Base-by-base conservation (phyloP, 2,113 vertebrate species). In the Martes martes region DNA sequence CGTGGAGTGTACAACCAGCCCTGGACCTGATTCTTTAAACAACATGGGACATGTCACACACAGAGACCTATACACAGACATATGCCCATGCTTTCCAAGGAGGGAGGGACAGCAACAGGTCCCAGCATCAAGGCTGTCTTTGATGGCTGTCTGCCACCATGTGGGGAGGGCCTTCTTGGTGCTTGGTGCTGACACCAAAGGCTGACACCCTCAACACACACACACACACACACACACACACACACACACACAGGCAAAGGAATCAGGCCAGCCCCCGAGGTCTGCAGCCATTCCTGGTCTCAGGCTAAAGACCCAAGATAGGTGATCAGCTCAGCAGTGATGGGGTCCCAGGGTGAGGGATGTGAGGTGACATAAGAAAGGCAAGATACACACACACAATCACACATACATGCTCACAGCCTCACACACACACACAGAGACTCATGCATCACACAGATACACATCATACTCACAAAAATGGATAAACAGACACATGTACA, bases 91-190 rank as follows among this genome's bases (percentile, higher is more conserved):
- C 16, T 71, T 74, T 36, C 73, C 0, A 4, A 69, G 19, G 31
- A 31, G 24, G 73, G 19, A 19, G 16, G 31, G n/a, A 45, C 50
- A n/a, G 94, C 91, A 90, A 89, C 96, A 97, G 94, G 95, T 93
- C 1, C 11, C 28, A 4, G 82, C 36, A 42, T 16, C 6, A 0
- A 39, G 78, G 78, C 80, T 90, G 87, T 78, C 82, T 55, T 50
- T 19, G 83, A 52, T 21, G 74, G 91, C 55, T 85, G 15, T 2
- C 83, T 89, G 76, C 71, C 59, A 78, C 63, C 4, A 6, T 2
- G 52, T 0, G 1, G 6, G 69, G 39, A 97, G 65, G 76, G 91
- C 7, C 78, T 87, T 67, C 67, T 55, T 14, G 52, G 65, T 18
- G 85, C 69, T 84, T 45, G 23, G 55, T 3, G 8, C 59, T 33